Conservation (phyloP, 1,140 invertebrate species). For the Drosophila cardini region DNA sequence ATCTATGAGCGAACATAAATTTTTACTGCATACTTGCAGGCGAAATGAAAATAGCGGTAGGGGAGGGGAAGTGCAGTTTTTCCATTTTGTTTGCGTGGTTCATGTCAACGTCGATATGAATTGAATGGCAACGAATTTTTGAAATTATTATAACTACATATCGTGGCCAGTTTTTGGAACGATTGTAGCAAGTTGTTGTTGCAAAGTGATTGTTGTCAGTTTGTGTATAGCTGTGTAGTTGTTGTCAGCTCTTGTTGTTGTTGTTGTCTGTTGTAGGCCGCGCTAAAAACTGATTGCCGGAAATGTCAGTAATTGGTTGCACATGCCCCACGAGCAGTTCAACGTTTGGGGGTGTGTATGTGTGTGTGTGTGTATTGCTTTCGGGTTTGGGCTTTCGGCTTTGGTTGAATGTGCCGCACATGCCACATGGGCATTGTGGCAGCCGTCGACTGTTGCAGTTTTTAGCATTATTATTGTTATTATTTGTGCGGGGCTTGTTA, state of each 20-base stretch:
- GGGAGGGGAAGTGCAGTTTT: not conserved
- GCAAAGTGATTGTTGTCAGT: slow-evolving; percentile 3
- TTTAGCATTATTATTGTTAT: slow-evolving; percentile 83
- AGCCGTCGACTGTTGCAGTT: slow-evolving; percentile 63
- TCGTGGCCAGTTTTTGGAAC: slow-evolving; percentile 39
- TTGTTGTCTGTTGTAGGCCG: slow-evolving; percentile 29
- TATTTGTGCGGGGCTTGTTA: slow-evolving; percentile 76
- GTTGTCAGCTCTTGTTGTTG: not conserved
- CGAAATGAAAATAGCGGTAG: not conserved
- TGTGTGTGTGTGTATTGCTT: not conserved
- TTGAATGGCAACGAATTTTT: slow-evolving; percentile 71
- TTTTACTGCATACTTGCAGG: slow-evolving; percentile 65
- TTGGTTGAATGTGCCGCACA: slow-evolving; percentile 33
- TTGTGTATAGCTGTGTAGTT: not conserved
- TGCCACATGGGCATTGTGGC: slow-evolving; percentile 73
- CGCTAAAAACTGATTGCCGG: slow-evolving; percentile 79
- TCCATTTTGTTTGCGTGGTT: slow-evolving; percentile 21
- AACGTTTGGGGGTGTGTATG: not conserved
- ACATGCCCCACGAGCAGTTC: slow-evolving; percentile 45
- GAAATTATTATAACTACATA: slow-evolving; percentile 73
- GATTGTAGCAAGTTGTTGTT: slow-evolving; percentile 29
- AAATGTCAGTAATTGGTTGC: slow-evolving; percentile 75
- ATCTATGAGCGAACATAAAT: slow-evolving; percentile 75
- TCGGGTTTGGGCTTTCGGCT: not conserved
- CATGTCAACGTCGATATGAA: slow-evolving; percentile 62